Conservation (phyloP, 92 coral and sea anemone species). For the Parazoanthus swiftii region DNA sequence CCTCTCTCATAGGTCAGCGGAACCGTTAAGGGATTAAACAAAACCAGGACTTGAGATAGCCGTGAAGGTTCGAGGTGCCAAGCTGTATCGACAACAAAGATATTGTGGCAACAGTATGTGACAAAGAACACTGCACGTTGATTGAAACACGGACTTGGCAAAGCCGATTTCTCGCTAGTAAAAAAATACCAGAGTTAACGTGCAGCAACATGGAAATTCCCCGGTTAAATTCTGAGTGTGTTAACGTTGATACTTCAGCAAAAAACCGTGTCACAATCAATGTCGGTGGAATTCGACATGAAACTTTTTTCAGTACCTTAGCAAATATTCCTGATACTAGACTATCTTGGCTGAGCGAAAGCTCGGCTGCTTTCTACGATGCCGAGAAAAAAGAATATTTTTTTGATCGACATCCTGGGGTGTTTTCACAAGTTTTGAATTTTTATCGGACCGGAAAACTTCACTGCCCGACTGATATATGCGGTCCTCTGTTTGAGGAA, state of each 20-base stretch:
- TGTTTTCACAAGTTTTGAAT: constrained; percentile 79
- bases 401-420: constrained; percentile 86
- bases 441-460: constrained; percentile 88
- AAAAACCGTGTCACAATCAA: constrained; percentile 72
- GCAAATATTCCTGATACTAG: constrained; percentile 88
- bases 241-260: constrained; percentile 53
- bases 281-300: constrained; percentile 87
- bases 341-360: constrained; percentile 80
- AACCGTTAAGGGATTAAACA: constrained; percentile 34
- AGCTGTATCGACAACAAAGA: constrained; percentile 26
- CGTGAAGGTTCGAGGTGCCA: constrained; percentile 6
- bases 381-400: constrained; percentile 71
- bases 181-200: background rate
- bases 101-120: constrained; percentile 25
- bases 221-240: constrained; percentile 10
- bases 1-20: constrained; percentile 29
- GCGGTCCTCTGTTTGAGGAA: constrained; percentile 91
- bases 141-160: background rate
- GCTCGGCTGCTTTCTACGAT: constrained; percentile 50
- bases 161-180: background rate
- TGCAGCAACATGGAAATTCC: constrained; percentile 27
- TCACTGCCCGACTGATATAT: constrained; percentile 87
- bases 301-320: constrained; percentile 73
- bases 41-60: constrained; percentile 15
- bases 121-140: constrained; percentile 4